phyloP scores from a whole-genome alignment of 2,113 vertebrate genomes.

The Circaetus cinerascens region DNA sequence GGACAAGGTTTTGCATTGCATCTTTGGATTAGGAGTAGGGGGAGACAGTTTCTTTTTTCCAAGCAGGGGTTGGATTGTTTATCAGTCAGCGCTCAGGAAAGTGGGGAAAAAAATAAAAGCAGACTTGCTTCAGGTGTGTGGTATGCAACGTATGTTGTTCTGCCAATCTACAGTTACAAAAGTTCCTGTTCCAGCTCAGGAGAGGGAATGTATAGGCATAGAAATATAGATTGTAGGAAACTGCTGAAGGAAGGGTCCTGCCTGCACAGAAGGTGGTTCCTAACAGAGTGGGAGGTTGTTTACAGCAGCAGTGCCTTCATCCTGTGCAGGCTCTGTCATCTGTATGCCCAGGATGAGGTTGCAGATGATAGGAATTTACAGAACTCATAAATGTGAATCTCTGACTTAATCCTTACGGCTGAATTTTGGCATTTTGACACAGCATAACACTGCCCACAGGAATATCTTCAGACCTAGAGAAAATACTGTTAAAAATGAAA shows the following conservation, averaged over 20 bases:
- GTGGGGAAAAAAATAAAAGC: background rate
- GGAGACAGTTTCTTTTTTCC: background rate
- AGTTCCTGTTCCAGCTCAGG: background rate
- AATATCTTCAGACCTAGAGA: background rate
- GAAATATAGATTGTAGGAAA: background rate
- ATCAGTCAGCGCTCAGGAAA: background rate
- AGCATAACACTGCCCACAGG: background rate
- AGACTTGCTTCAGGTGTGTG: background rate
- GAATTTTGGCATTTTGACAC: background rate
- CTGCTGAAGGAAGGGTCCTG: background rate
- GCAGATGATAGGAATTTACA: background rate
- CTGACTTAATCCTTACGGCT: background rate
- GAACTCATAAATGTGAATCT: background rate
- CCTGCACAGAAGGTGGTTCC: background rate
- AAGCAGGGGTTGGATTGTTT: background rate
- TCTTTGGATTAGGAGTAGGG: background rate
- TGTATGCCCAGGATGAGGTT: fast-evolving
- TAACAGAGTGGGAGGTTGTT: background rate
- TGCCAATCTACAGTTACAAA: background rate
- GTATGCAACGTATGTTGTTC: background rate
- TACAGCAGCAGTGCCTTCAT: background rate
- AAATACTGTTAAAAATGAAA: background rate
- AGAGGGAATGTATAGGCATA: background rate
- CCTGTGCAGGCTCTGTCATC: background rate
- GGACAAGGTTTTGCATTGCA: background rate